A percentile compares a stretch with the other conserved stretches of the same genome.
Evolutionary conservation across 2,113 vertebrate genomes (phyloP).

Genomic region (Lanius ludovicianus): DNA sequence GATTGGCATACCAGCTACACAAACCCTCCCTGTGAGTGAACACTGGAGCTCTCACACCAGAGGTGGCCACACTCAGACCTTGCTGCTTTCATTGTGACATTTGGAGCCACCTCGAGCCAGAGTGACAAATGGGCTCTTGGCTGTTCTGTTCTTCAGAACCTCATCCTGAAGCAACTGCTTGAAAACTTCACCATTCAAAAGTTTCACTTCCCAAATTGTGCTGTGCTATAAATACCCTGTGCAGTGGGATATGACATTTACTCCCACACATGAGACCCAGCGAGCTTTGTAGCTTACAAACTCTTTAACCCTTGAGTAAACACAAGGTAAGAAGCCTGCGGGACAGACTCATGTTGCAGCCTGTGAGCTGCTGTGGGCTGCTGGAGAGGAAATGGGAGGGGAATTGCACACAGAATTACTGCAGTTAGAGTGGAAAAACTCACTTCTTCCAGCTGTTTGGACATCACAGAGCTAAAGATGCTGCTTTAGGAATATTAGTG

Average conservation of each 20-base stretch:
- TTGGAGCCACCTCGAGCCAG: neutral
- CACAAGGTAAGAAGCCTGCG: fast-evolving
- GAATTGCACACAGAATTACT: neutral
- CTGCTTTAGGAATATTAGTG: neutral
- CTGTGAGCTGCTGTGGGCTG: neutral
- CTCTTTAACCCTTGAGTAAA: constrained; percentile 27
- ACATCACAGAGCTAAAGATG: neutral
- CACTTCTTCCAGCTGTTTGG: neutral
- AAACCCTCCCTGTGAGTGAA: fast-evolving
- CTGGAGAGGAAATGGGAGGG: neutral
- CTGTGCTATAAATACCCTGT: constrained; percentile 49
- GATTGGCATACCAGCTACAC: neutral
- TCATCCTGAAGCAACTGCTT: neutral
- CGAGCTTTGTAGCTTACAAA: neutral
- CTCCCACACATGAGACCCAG: constrained; percentile 43
- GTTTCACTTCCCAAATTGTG: constrained; percentile 59
- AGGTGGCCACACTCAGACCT: fast-evolving
- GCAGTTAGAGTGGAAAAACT: neutral
- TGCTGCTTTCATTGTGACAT: fast-evolving
- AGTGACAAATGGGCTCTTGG: fast-evolving
- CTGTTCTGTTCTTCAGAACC: neutral
- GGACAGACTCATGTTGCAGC: neutral
- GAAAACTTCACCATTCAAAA: constrained; percentile 19
- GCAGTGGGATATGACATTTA: constrained; percentile 55
- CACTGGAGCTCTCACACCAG: fast-evolving